These are phyloP conservation scores for Sternotherus odoratus DNA, from an alignment of 2,797 vertebrate species.

Conservation along the genomic window DNA sequence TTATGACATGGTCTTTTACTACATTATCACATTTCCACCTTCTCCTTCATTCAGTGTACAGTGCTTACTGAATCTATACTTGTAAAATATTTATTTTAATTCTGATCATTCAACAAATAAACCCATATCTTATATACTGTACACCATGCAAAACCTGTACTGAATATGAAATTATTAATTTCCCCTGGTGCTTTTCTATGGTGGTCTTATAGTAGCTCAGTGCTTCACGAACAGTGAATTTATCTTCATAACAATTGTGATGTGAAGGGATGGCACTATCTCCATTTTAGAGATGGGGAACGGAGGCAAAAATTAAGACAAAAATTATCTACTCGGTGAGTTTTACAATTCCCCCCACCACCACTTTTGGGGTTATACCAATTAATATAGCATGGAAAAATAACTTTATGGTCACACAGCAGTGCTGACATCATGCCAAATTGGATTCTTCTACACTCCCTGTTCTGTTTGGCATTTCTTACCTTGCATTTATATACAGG, in stretches of 20 bases:
- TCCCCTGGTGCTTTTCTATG: no score
- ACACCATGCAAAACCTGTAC: no score
- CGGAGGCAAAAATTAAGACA: background rate
- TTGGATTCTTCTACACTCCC: background rate
- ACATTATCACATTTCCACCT: background rate
- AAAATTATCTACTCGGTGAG: background rate
- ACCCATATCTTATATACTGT: no score
- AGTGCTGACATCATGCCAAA: background rate
- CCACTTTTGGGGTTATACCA: background rate
- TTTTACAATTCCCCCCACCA: background rate
- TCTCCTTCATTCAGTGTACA: background rate
- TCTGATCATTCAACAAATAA: no score
- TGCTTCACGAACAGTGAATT: no score
- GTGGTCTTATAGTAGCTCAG: no score
- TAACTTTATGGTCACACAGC: background rate
- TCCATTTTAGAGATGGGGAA: background rate
- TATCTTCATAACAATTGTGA: background rate
- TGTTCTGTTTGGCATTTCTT: conserved; percentile 17
- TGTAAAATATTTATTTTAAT: no score
- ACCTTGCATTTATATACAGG: conserved; percentile 19
- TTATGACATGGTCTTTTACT: background rate
- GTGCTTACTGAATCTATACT: background rate
- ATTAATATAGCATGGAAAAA: background rate
- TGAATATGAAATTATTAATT: no score
- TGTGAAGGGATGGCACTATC: background rate